phyloP scores from a whole-genome alignment of 2,888 invertebrate genomes.

The Ashinkailepas kermadecensis region DNA sequence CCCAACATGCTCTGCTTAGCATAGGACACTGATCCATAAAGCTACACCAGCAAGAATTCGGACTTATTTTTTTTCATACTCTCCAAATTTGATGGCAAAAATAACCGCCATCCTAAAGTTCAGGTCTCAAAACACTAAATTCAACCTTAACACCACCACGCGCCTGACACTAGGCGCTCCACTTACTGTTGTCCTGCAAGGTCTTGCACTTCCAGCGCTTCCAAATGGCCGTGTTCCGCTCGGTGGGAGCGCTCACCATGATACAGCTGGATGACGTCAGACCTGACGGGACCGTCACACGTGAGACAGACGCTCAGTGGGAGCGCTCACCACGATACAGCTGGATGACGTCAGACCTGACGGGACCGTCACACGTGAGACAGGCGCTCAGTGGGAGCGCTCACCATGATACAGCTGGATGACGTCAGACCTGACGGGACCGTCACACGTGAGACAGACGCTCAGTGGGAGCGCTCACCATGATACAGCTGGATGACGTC shows the following conservation, averaged over 20 bases:
- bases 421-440: no score
- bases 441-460: no score
- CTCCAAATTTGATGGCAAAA: background rate
- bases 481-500: no score
- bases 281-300: background rate
- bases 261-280: background rate
- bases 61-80: background rate
- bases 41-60: background rate
- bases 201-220: constrained; percentile 20
- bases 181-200: constrained; percentile 13
- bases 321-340: background rate
- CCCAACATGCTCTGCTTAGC: no score
- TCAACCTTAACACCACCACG: no score
- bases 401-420: no score
- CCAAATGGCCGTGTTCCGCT: background rate
- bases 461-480: no score
- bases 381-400: no score
- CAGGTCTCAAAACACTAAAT: background rate
- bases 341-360: constrained; percentile 1
- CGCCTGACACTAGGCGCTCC: no score
- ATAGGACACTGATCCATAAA: no score
- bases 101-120: no score
- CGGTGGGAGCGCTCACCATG: background rate
- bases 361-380: background rate
- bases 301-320: background rate